phyloP scores from a whole-genome alignment of 2,888 invertebrate genomes.

The Shargacucullia verbasci region DNA sequence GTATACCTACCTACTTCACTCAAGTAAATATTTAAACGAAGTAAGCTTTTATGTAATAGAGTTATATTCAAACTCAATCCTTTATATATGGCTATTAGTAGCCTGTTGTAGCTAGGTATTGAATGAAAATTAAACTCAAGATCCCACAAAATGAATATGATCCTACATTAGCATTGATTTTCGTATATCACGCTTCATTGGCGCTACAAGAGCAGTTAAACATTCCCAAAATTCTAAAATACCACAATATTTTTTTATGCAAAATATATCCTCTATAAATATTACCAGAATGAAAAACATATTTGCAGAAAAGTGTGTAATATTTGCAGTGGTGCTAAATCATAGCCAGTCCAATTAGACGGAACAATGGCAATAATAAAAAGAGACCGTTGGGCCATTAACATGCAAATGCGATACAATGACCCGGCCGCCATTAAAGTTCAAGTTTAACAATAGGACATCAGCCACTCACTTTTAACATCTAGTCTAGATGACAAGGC shows the following conservation, averaged over 20 bases:
- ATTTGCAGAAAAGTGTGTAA: conserved; percentile 11
- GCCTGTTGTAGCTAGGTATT: no score
- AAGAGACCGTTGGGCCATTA: conserved; percentile 54
- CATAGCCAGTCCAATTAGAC: conserved; percentile 36
- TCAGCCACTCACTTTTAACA: conserved; percentile 60
- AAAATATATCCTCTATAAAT: not conserved
- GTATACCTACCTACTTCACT: no score
- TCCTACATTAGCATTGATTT: no score
- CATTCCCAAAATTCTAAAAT: not conserved
- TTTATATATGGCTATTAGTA: no score
- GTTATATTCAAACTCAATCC: no score
- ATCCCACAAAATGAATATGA: no score
- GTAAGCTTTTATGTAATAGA: no score
- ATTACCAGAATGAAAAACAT: conserved; percentile 2
- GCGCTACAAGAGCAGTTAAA: no score
- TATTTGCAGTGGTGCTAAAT: conserved; percentile 31
- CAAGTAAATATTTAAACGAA: no score
- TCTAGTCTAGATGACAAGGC: conserved; percentile 52
- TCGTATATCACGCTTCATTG: not conserved
- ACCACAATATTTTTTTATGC: not conserved
- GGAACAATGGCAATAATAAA: conserved; percentile 62
- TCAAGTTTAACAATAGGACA: conserved; percentile 71
- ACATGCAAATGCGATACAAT: conserved; percentile 65
- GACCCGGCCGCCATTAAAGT: conserved; percentile 64
- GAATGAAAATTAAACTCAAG: no score